Percentiles rank a stretch among this genome's conserved stretches.
Evolutionary conservation across 2,113 vertebrate species (phyloP).

Genomic region (Varanus salvator): DNA sequence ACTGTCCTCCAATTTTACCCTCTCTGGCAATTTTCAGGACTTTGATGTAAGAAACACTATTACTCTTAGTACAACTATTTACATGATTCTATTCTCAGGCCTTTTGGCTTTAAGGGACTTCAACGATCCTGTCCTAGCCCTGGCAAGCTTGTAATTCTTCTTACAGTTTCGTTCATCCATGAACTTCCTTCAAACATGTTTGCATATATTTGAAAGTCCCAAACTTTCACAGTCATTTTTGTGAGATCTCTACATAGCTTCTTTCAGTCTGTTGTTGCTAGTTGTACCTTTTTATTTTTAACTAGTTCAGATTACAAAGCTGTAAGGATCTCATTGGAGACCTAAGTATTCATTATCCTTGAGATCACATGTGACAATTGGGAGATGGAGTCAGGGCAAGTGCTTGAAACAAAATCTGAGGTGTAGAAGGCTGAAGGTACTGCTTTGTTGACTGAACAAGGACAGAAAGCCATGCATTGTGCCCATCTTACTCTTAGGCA

Average conservation of each 20-base stretch:
- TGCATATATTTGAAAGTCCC: neutral
- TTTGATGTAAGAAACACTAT: no score
- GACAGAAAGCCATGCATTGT: neutral
- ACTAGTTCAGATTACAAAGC: neutral
- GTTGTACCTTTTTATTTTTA: neutral
- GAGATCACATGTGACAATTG: neutral
- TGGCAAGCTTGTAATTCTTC: neutral
- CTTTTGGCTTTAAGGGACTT: no score
- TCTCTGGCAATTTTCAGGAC: no score
- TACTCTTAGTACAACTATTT: no score
- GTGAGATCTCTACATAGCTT: neutral
- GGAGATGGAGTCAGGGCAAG: neutral
- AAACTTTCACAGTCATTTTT: conserved; percentile 18
- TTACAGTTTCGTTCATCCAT: neutral
- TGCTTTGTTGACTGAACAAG: no score
- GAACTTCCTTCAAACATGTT: neutral
- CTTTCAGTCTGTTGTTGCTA: conserved; percentile 1
- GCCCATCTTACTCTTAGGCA: neutral
- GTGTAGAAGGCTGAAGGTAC: neutral
- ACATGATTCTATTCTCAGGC: no score
- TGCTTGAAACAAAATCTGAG: neutral
- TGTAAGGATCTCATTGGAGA: neutral
- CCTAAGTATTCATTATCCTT: neutral
- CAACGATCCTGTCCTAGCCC: neutral
- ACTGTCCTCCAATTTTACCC: no score